These are phyloP conservation scores for Balanococcus diminutus DNA, from an alignment of 2,888 invertebrate genomes.

Conservation along the genomic window DNA sequence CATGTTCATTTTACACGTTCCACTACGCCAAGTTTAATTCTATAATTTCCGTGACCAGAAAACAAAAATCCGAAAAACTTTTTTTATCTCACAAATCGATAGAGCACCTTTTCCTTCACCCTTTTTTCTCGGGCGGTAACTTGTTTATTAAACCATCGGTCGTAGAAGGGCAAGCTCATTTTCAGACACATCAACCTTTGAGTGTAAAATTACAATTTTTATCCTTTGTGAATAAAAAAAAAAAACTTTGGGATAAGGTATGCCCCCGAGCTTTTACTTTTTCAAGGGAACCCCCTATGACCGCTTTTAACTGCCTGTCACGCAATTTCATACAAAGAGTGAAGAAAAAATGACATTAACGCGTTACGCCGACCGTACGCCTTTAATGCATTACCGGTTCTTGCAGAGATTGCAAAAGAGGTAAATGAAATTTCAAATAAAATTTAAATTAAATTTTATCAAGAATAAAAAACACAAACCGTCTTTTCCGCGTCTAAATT, in stretches of 20 bases:
- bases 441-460: conserved; percentile 37
- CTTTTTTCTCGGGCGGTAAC: conserved; percentile 37
- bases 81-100: conserved; percentile 20
- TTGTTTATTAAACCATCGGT: conserved; percentile 31
- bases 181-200: conserved; percentile 42
- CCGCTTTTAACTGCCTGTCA: conserved; percentile 48
- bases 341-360: conserved; percentile 46
- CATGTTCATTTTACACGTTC: conserved; percentile 2
- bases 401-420: conserved; percentile 28
- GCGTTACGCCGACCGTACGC: conserved; percentile 34
- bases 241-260: conserved; percentile 33
- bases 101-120: conserved; percentile 31
- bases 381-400: conserved; percentile 18
- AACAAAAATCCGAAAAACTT: neutral
- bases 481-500: conserved; percentile 28
- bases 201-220: conserved; percentile 38
- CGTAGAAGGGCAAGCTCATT: conserved; percentile 33
- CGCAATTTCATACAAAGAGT: conserved; percentile 42
- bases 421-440: conserved; percentile 28
- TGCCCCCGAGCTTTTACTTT: conserved; percentile 15
- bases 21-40: neutral
- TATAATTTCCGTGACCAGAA: conserved; percentile 12
- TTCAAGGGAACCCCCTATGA: conserved; percentile 33
- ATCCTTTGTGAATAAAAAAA: conserved; percentile 34
- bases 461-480: neutral